Conservation (phyloP, 1,140 invertebrate genomes). For the Heterodera carotae region DNA sequence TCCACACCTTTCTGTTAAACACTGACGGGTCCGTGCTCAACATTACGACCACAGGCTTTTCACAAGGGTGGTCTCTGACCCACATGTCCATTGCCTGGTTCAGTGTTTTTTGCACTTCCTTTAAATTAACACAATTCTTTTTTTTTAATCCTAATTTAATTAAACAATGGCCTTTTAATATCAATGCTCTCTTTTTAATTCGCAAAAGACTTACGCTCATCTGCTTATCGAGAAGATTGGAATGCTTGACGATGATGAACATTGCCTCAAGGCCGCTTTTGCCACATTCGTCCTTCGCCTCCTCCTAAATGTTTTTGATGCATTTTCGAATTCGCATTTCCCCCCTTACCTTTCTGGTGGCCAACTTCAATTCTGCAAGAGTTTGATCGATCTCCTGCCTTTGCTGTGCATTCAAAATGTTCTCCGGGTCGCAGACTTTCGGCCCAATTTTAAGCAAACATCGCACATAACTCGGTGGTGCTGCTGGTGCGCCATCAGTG, state of each 20-base stretch:
- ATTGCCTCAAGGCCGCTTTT: constrained; percentile 21
- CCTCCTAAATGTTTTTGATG: constrained; percentile 3
- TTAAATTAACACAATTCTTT: no score
- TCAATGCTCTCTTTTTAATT: background rate
- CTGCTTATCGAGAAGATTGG: constrained; percentile 12
- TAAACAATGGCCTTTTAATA: no score
- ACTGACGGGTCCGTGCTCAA: constrained; percentile 18
- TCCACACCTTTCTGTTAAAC: constrained; percentile 22
- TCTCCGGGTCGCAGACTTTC: constrained; percentile 23
- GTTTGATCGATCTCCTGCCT: constrained; percentile 25
- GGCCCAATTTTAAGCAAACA: constrained; percentile 18
- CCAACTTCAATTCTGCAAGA: constrained; percentile 16
- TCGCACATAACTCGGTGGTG: constrained; percentile 26
- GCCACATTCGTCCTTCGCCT: constrained; percentile 18
- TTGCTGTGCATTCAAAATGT: constrained; percentile 11
- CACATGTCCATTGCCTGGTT: constrained; percentile 17
- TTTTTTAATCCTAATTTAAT: no score
- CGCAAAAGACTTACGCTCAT: constrained; percentile 6
- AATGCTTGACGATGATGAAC: constrained; percentile 23
- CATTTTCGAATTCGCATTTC: background rate
- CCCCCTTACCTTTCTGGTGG: constrained; percentile 17
- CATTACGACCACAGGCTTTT: constrained; percentile 22
- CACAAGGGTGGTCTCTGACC: constrained; percentile 18
- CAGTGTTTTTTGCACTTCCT: constrained; percentile 26
- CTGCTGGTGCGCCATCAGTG: constrained; percentile 13